Evolutionary conservation across 2,113 vertebrate species (phyloP), one percentile per base, ranked within the genome.

Genomic region (Setophaga coronata): DNA sequence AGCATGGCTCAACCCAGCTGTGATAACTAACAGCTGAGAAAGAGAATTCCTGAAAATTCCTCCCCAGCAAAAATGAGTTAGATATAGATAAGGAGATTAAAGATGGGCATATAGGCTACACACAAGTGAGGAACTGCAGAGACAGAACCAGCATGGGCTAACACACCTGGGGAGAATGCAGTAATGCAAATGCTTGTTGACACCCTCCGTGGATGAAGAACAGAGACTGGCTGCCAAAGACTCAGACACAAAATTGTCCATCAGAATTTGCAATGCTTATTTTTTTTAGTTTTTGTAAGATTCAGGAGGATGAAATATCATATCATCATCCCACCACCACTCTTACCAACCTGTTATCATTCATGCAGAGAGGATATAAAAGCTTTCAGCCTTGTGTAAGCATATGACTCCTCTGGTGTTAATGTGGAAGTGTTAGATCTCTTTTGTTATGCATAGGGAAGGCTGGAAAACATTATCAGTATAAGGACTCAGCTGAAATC

Each of bases 101-200:
- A 62, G 38, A 18, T n/a, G 47, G 33, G 28, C 76, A 51, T 24
- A 10, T 6, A 45, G 28, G 31, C 36, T 70, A 5, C 7, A 14
- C 21, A 51, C 7, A 56, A 18, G n/a, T 14, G 26, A 81, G 29
- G 58, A 89, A 34, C 20, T 45, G n/a, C 24, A 71, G 56, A 48
- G 56, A 24, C 10, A 33, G 78, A 74, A 45, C 12, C n/a, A 71
- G 60, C 2, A 1, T 10, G 29, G 38, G 18, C 29, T 57, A 19
- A 18, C 56, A 40, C 34, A 51, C 5, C 60, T 34, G 20, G 20
- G 29, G 42, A 74, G 42, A 89, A 45, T 0, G 6, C 43, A 36
- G 25, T 18, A 53, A 38, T 0, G 0, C 47, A 50, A 19, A 33
- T 0, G 0, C 17, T 69, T 16, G 1, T 43, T 1, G 0, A 36